Evolutionary conservation across 2,113 vertebrate species (phyloP).

Genomic region (Psammodynastes pulverulentus): DNA sequence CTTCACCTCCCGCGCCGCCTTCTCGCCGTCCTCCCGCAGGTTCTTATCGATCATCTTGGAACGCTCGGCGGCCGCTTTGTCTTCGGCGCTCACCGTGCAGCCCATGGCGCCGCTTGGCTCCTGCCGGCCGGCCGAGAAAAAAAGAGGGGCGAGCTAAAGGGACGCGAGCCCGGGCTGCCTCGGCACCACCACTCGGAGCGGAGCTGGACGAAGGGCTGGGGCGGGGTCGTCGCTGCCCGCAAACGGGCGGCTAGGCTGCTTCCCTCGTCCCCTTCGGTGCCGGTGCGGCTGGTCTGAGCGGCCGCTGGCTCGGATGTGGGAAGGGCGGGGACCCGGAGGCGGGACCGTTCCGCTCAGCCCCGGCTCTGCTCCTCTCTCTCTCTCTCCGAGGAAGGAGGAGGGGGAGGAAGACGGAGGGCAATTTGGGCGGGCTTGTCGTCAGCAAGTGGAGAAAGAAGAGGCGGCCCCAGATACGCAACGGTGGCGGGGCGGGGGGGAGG

Average conservation of each 20-base stretch:
- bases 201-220: not conserved
- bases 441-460: not conserved
- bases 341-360: constrained; percentile 1
- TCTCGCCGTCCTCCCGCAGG: constrained; percentile 92
- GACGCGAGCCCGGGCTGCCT: not conserved
- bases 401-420: not conserved
- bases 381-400: not conserved
- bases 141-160: not conserved
- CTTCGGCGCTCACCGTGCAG: constrained; percentile 92
- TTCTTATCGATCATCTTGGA: constrained; percentile 97
- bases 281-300: constrained; percentile 13
- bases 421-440: not conserved
- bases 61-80: constrained; percentile 91
- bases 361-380: not conserved
- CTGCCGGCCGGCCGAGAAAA: constrained; percentile 40
- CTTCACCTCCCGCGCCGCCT: constrained; percentile 92
- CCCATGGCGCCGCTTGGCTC: constrained; percentile 79
- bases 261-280: constrained; percentile 7
- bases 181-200: not conserved
- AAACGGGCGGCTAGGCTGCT: not conserved
- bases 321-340: not conserved
- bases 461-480: not conserved
- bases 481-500: not conserved
- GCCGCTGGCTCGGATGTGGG: not conserved
- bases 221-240: not conserved